Evolutionary conservation across 2,888 invertebrate genomes (phyloP).

Genomic region (Epinotia ramella): DNA sequence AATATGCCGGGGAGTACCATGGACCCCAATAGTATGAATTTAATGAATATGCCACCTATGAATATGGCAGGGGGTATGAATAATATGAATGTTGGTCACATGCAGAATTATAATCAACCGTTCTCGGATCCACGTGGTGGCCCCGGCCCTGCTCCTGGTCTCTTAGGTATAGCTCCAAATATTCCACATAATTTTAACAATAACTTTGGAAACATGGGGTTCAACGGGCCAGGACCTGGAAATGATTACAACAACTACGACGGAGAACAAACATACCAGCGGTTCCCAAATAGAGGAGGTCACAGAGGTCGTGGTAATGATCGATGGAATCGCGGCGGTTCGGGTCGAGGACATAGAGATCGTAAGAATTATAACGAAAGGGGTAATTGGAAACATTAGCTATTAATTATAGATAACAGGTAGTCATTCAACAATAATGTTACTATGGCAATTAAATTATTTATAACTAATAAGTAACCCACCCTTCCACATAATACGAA

Average conservation of each 20-base stretch:
- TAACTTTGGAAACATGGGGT: slow-evolving; percentile 78
- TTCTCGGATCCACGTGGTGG: slow-evolving; percentile 80
- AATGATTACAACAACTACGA: slow-evolving; percentile 79
- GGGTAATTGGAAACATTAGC: slow-evolving; percentile 82
- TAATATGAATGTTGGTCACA: slow-evolving; percentile 74
- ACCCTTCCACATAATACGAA: slow-evolving; percentile 72
- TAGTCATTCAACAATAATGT: slow-evolving; percentile 46
- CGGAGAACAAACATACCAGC: slow-evolving; percentile 73
- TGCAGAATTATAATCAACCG: slow-evolving; percentile 75
- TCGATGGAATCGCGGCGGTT: slow-evolving; percentile 78
- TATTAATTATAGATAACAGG: slow-evolving; percentile 46
- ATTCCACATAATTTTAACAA: slow-evolving; percentile 82
- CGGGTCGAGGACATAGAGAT: slow-evolving; percentile 78
- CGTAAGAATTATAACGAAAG: slow-evolving; percentile 82
- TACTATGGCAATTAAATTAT: slow-evolving; percentile 58
- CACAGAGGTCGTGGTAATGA: slow-evolving; percentile 78
- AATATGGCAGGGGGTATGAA: slow-evolving; percentile 74
- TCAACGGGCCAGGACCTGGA: slow-evolving; percentile 72
- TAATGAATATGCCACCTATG: slow-evolving; percentile 77
- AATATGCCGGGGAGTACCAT: slow-evolving; percentile 66
- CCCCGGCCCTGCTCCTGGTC: slow-evolving; percentile 82
- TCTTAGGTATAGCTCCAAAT: slow-evolving; percentile 85
- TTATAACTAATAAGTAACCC: slow-evolving; percentile 53
- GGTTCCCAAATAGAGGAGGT: slow-evolving; percentile 76
- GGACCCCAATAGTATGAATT: slow-evolving; percentile 72